These are phyloP conservation scores for Oryzias dopingdopingensis DNA, from an alignment of 2,797 vertebrate species.

Conservation along the genomic window DNA sequence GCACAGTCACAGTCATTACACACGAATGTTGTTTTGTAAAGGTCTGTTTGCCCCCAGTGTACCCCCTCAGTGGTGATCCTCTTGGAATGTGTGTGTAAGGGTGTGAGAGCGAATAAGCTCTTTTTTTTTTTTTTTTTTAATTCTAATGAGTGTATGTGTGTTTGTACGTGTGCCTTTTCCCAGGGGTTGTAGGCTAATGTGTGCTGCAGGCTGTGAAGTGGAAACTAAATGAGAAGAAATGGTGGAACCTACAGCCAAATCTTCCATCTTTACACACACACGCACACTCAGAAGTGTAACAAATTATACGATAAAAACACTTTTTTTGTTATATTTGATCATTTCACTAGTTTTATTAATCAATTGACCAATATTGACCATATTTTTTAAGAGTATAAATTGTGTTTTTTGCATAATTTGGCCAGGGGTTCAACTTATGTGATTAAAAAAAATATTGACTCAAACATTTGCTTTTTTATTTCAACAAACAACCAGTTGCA, in stretches of 20 bases:
- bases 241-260: slow-evolving; percentile 40
- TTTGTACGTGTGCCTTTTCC: slow-evolving; percentile 29
- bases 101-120: background rate
- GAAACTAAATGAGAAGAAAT: slow-evolving; percentile 60
- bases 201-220: slow-evolving; percentile 67
- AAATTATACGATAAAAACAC: too few relatives aligned
- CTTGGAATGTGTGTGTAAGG: background rate
- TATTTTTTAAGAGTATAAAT: too few relatives aligned
- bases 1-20: slow-evolving; percentile 3
- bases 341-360: too few relatives aligned
- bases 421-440: too few relatives aligned
- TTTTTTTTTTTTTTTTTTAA: background rate
- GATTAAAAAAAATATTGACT: too few relatives aligned
- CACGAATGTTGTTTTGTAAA: slow-evolving; percentile 13
- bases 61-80: slow-evolving; percentile 4
- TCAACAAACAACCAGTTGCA: too few relatives aligned
- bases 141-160: slow-evolving; percentile 11
- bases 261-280: slow-evolving; percentile 35
- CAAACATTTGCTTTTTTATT: too few relatives aligned
- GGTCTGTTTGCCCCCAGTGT: slow-evolving; percentile 8
- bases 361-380: too few relatives aligned
- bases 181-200: slow-evolving; percentile 58
- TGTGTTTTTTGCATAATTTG: too few relatives aligned
- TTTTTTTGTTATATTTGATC: too few relatives aligned
- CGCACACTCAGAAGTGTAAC: background rate